Evolutionary conservation across 2,797 vertebrate genomes (phyloP), one percentile per base, ranked within the genome.

Genomic region (Sorex maritimensis): DNA sequence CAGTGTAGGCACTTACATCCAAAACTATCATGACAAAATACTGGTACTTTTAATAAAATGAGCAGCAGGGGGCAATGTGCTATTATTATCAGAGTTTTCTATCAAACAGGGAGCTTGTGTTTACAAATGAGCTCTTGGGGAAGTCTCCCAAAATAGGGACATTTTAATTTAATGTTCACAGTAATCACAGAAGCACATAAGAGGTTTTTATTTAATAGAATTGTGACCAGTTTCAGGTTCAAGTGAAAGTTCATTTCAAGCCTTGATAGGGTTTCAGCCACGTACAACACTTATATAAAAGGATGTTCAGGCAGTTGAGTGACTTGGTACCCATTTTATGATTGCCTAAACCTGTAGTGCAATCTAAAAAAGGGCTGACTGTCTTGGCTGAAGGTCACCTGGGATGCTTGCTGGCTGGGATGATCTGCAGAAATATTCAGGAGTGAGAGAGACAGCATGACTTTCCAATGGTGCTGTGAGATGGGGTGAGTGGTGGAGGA

Each of bases 61-160:
- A 94, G 77, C 98, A 98, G 97, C 91, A 98, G 98, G 81, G 98
- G 98, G 98, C 97, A 93, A 88, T 94, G 68, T 96, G 69, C 78
- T 83, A 72, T 61, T 26, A 72, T 41, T 8, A 61, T 26, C 23
- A 88, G 4, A 67, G 14, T 28, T 71, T 52, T 55, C 74, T 82
- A 46, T 67, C 83, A 87, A 41, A 78, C 26, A 21, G n/a, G 24
- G 49, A 23, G n/a, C 24, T 83, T 85, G 89, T 95, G 81, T 84
- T 93, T 95, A 95, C 24, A 85, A 28, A 91, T 2, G 73, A 95
- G 46, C 55, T n/a, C 1, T 88, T 58, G 77, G 65, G 82, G 41
- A 79, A 19, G 19, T 84, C 80, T 96, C 80, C 78, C 34, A 88
- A 94, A 95, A 95, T 78, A 58, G 2, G 28, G 82, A 74, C 4